These are phyloP conservation scores for Brachionichthys hirsutus DNA, from an alignment of 2,113 vertebrate genomes.

Conservation along the genomic window DNA sequence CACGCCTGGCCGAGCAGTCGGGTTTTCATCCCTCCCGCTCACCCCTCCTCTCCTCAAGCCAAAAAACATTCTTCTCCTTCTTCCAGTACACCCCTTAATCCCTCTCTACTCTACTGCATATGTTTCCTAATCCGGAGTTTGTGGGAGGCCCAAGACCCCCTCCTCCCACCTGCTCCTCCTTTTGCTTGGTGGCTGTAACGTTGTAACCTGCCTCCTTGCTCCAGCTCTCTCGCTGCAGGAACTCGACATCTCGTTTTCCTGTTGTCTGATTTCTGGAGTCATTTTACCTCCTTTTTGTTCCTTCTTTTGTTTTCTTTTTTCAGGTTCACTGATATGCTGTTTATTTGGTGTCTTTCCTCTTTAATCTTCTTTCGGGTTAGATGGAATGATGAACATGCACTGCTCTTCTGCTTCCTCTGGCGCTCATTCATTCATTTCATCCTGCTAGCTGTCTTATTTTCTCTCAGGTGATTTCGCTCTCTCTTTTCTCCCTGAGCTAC, in stretches of 20 bases:
- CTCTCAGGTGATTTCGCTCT: slow-evolving; percentile 62
- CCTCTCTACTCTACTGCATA: slow-evolving; percentile 72
- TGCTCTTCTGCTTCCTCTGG: slow-evolving; percentile 19
- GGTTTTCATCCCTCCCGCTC: slow-evolving; percentile 47
- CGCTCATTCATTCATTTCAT: slow-evolving; percentile 35
- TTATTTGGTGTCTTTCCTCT: too few species aligned
- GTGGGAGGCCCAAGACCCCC: slow-evolving; percentile 57
- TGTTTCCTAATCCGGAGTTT: slow-evolving; percentile 79
- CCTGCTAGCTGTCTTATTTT: slow-evolving; percentile 45
- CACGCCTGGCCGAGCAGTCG: slow-evolving; percentile 67
- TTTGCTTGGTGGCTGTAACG: slow-evolving; percentile 64
- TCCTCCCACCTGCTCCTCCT: slow-evolving; percentile 25
- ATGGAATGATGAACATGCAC: too few species aligned
- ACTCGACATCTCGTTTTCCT: background rate
- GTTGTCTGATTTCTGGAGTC: slow-evolving; percentile 27
- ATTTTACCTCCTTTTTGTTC: slow-evolving; percentile 3
- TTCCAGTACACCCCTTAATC: slow-evolving; percentile 69
- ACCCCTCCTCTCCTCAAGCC: slow-evolving; percentile 41
- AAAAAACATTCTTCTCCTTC: slow-evolving; percentile 69
- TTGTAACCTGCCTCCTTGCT: slow-evolving; percentile 58
- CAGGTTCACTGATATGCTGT: background rate
- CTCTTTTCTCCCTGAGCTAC: slow-evolving; percentile 48
- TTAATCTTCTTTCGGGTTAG: too few species aligned
- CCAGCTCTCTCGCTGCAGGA: slow-evolving; percentile 29
- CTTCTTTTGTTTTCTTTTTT: background rate